Evolutionary conservation across 2,113 vertebrate species (phyloP), one percentile per base, ranked within the genome.

Genomic region (Cariama cristata): DNA sequence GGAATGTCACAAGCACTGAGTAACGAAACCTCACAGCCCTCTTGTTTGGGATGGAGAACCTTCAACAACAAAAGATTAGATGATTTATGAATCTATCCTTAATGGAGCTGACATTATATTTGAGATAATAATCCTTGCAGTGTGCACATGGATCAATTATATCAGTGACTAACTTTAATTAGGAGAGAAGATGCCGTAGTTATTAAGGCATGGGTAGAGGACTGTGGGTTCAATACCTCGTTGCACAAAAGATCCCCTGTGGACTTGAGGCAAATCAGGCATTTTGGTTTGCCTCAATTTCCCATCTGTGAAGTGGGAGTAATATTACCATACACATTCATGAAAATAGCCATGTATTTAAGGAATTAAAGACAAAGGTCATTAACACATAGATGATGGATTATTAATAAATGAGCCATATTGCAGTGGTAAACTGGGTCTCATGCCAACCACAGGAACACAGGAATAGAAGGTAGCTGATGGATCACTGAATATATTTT

Each of bases 221-320:
- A 35, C 72, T 89, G 64, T 44, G 63, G 68, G 69, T 91, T 91
- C 87, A 91, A 55, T 24, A 80, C 45, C 44, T 93, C 27, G 7
- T 10, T 53, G 63, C 68, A 85, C 58, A 85, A 72, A 93, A 73
- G 83, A 59, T 77, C 24, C 74, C 64, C 79, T 59, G 79, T 24
- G 60, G 72, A 44, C 73, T 75, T 50, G 84, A 96, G 56, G 67
- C n/a, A 60, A 75, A 88, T 71, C n/a, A 28, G 42, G 62, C 40
- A 49, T 79, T 96, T 93, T 85, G 90, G 87, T 93, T 93, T 91
- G 69, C 81, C 90, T 92, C 87, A 88, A 42, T 60, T 91, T 95
- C 95, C 79, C 44, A 12, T 33, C 53, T 42, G 28, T 64, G 59
- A 62, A 73, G 42, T 91, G 95, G 87, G 62, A 94, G 88, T 24